Evolutionary conservation across 2,888 invertebrate species (phyloP), one percentile per base, ranked within the genome.

Genomic region (Hartigia nigra): DNA sequence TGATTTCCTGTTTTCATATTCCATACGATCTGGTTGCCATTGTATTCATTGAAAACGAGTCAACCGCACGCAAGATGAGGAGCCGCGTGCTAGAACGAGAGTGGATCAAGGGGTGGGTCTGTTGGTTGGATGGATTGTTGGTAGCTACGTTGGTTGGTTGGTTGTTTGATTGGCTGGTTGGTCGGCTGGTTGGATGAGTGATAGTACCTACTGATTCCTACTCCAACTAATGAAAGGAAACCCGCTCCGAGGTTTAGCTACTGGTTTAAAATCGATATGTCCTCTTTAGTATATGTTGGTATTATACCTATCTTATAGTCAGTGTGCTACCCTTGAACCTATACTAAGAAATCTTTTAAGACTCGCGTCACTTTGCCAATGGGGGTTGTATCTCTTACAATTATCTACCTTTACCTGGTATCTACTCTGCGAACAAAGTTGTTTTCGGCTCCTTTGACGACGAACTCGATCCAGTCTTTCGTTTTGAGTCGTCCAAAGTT

Each of bases 21-120:
- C 89, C 91, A 91, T 91, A 91, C 91, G 90, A 91, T 90, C 89
- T 87, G 88, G 86, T 85, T 87, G 87, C 88, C 89, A 91, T 91
- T 91, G 91, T 91, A 87, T 91, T 90, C 91, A 91, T 91, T 91
- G 91, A 91, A 91, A 91, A 87, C 91, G 90, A 91, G 91, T 91
- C 89, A 91, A 91, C 91, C 91, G 91, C 90, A 91, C 87, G 90
- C 88, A 89, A 91, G 90, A 91, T 90, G 91, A 89, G 89, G 86
- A 87, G 82, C 87, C 83, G 87, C 84, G 87, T 86, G 86, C 86
- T 85, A 86, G 84, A 84, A 85, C 86, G 87, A 88, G 88, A 89
- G 88, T 85, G 88, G 87, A 89, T 89, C 87, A 87, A 85, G 83
- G 82, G 82, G 81, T 83, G 81, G 82, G 76, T 72, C 72, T 72